phyloP scores from a whole-genome alignment of 64 coral and sea anemone genomes.

The Pachyseris speciosa region DNA sequence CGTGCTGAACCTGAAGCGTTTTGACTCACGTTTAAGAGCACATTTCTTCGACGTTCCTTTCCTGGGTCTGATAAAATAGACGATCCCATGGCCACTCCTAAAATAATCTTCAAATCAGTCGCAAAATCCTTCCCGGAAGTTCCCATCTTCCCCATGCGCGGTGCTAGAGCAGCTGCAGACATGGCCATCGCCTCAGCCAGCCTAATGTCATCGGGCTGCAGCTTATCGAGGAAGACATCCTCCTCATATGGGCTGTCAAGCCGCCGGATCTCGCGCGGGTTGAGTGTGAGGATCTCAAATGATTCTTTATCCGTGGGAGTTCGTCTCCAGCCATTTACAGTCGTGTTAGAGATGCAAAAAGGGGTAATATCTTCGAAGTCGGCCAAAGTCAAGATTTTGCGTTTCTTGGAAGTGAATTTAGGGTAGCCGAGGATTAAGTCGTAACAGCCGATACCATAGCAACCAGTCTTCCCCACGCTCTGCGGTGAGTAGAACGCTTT shows the following conservation, averaged over 20 bases:
- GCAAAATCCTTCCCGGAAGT: not conserved
- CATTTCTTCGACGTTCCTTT: not conserved
- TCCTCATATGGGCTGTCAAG: not conserved
- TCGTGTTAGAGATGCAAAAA: slow-evolving; percentile 9
- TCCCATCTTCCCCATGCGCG: not conserved
- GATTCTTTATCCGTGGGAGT: not conserved
- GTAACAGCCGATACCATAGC: not conserved
- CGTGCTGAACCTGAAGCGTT: no score
- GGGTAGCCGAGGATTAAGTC: not conserved
- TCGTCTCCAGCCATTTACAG: not conserved
- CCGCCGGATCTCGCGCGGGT: not conserved
- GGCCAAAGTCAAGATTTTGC: not conserved
- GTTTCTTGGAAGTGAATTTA: not conserved
- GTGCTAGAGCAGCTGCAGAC: not conserved
- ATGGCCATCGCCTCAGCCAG: not conserved
- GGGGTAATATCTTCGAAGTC: slow-evolving; percentile 4
- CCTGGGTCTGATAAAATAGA: not conserved
- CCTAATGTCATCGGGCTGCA: not conserved
- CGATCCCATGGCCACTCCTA: not conserved
- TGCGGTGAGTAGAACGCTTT: not conserved
- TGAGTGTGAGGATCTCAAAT: not conserved
- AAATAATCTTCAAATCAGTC: not conserved
- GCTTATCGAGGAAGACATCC: not conserved
- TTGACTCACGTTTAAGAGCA: not conserved
- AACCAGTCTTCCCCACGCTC: not conserved